A percentile compares a stretch with the other conserved stretches of the same genome.
phyloP scores from a whole-genome alignment of 2,888 invertebrate species.

The Pycnomerus fuliginosus region DNA sequence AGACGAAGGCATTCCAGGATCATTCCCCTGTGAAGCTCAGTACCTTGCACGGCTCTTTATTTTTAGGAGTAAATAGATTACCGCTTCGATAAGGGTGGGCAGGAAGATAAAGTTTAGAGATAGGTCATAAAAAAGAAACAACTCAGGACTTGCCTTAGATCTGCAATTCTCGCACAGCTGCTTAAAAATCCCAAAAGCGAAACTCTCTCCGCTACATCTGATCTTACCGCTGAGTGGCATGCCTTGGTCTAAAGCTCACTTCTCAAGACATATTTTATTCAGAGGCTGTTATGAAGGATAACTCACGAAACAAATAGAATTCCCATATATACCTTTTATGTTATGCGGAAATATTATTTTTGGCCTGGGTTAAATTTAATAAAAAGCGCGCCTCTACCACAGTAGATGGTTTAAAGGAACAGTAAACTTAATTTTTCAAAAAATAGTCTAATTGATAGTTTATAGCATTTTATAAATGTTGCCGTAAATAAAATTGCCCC shows the following conservation, averaged over 20 bases:
- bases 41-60: too few species aligned
- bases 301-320: conserved; percentile 19
- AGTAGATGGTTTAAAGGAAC: too few species aligned
- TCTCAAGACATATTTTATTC: conserved; percentile 21
- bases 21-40: too few species aligned
- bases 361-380: conserved; percentile 12
- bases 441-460: too few species aligned
- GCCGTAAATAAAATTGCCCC: too few species aligned
- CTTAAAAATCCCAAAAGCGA: conserved; percentile 19
- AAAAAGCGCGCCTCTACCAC: conserved; percentile 9
- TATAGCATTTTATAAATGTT: too few species aligned
- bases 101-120: conserved; percentile 3
- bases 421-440: too few species aligned
- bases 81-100: conserved; percentile 5
- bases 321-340: conserved; percentile 14
- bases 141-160: conserved; percentile 3
- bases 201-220: conserved; percentile 9
- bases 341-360: conserved; percentile 13
- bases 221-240: conserved; percentile 16
- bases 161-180: conserved; percentile 11
- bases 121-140: conserved; percentile 8
- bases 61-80: conserved; percentile 15
- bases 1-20: too few species aligned
- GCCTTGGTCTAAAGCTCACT: conserved; percentile 17
- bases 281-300: conserved; percentile 20